Percentiles rank a stretch among this genome's conserved stretches.
phyloP scores from a whole-genome alignment of 2,888 invertebrate species.

The Lepeophtheirus nordmannii region DNA sequence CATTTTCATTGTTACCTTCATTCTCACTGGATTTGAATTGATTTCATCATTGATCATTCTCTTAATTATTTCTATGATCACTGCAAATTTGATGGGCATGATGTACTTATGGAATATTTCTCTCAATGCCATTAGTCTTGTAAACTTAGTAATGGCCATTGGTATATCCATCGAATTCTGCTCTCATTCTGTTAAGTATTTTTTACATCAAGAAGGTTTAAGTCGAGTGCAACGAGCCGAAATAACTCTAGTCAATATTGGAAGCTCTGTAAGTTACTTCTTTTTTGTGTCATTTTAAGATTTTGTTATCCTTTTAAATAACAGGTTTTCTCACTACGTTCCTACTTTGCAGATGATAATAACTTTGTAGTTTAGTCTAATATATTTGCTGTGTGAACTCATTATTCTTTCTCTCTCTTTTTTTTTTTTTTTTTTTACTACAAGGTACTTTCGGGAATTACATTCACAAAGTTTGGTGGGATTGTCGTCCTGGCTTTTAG shows the following conservation, averaged over 20 bases:
- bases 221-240: not conserved
- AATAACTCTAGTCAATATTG: not conserved
- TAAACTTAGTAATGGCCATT: constrained; percentile 53
- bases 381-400: not conserved
- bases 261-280: not conserved
- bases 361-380: not conserved
- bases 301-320: too few species aligned
- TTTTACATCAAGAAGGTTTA: not conserved
- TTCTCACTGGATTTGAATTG: constrained; percentile 75
- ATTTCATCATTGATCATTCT: constrained; percentile 58
- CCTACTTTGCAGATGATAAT: not conserved
- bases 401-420: not conserved
- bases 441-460: constrained; percentile 89
- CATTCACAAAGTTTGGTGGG: constrained; percentile 91
- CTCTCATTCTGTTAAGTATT: constrained; percentile 48
- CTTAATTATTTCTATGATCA: constrained; percentile 56
- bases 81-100: constrained; percentile 66
- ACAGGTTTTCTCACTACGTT: too few species aligned
- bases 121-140: constrained; percentile 43
- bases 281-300: too few species aligned
- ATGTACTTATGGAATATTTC: constrained; percentile 42
- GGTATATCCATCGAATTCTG: constrained; percentile 98
- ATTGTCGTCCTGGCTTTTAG: constrained; percentile 91
- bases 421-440: not conserved
- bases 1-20: constrained; percentile 83